These are phyloP conservation scores for Chaetodon trifascialis DNA, from an alignment of 2,113 vertebrate species.

Conservation along the genomic window DNA sequence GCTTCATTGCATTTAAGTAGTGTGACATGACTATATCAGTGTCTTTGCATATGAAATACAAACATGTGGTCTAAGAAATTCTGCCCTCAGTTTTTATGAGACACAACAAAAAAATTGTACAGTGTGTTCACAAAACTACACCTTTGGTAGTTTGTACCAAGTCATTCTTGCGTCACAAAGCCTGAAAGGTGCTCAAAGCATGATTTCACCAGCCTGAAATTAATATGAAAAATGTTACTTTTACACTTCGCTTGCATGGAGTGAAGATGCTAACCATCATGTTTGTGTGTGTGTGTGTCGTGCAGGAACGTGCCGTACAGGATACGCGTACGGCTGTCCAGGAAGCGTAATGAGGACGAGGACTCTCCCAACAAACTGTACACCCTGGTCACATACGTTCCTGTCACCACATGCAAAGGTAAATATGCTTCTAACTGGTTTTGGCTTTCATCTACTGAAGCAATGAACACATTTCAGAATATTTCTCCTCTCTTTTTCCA, in stretches of 20 bases:
- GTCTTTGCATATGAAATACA: not conserved
- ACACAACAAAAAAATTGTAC: not conserved
- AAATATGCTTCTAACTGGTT: not conserved
- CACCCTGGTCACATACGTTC: slow-evolving; percentile 95
- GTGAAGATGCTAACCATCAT: not conserved
- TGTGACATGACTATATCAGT: not conserved
- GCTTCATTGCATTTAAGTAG: not conserved
- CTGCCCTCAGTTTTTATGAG: not conserved
- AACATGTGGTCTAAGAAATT: not conserved
- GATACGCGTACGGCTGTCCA: slow-evolving; percentile 93
- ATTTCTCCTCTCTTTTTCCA: slow-evolving; percentile 46
- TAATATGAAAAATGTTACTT: too few relatives aligned
- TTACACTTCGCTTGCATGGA: too few relatives aligned
- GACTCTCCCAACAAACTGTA: slow-evolving; percentile 98
- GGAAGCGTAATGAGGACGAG: slow-evolving; percentile 97
- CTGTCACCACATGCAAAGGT: slow-evolving; percentile 97
- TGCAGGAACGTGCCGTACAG: slow-evolving; percentile 95
- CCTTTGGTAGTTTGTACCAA: too few relatives aligned
- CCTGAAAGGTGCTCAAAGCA: too few relatives aligned
- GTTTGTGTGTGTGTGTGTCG: not conserved
- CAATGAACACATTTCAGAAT: not conserved
- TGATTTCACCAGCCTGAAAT: too few relatives aligned
- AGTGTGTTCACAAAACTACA: not conserved
- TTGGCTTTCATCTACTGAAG: not conserved
- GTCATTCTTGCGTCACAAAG: too few relatives aligned